phyloP scores from a whole-genome alignment of 2,888 invertebrate genomes.

The Timema cristinae region DNA sequence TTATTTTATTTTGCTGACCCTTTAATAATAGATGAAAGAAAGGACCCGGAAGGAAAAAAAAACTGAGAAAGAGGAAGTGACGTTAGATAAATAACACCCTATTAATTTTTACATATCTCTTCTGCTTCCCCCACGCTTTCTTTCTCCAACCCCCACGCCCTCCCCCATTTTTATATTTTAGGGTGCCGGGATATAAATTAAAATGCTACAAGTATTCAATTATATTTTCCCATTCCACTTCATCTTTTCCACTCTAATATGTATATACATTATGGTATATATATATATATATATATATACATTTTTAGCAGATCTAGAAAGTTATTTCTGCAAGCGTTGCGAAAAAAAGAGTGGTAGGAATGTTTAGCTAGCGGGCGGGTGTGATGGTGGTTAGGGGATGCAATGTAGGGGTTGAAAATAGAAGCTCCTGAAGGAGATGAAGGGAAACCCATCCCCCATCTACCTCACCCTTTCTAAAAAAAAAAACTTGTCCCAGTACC shows the following conservation, averaged over 20 bases:
- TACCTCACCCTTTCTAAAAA: not conserved
- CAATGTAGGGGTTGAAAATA: not conserved
- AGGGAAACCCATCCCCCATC: not conserved
- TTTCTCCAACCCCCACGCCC: too few relatives aligned
- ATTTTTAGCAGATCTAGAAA: not conserved
- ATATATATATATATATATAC: too few relatives aligned
- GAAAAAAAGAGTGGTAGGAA: constrained; percentile 7
- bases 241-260: not conserved
- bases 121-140: too few relatives aligned
- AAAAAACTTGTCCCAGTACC: too few relatives aligned
- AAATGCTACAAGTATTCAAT: constrained; percentile 14
- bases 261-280: too few relatives aligned
- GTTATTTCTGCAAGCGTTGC: constrained; percentile 15
- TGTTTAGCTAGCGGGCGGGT: not conserved
- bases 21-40: too few relatives aligned
- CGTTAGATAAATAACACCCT: too few relatives aligned
- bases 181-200: constrained; percentile 4
- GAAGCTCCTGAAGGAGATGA: constrained; percentile 4
- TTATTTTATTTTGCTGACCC: too few relatives aligned
- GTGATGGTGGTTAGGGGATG: not conserved
- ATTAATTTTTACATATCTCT: too few relatives aligned
- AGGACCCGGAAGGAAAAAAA: too few relatives aligned
- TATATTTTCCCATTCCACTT: constrained; percentile 11
- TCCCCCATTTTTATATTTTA: too few relatives aligned
- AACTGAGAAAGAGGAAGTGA: too few relatives aligned